Base-by-base conservation (phyloP, 2,888 invertebrate genomes). In the Calephelis perditalis region DNA sequence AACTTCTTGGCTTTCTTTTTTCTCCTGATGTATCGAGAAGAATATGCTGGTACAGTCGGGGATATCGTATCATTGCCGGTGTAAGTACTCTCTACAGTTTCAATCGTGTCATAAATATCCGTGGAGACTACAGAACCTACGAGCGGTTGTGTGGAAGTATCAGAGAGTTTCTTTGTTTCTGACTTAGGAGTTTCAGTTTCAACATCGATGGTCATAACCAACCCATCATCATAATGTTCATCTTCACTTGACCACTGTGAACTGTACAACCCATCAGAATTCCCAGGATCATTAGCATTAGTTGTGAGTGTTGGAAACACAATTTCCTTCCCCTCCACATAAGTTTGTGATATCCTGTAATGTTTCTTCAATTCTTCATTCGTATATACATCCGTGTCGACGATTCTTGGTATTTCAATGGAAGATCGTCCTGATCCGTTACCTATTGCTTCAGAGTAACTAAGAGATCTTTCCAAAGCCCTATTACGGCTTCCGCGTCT, bases 381-480 rank as follows among this genome's bases (percentile, higher is more conserved):
- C 0, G 76, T 73, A 63, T 90, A 90, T 0, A 90, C 89, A 8
- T 89, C 88, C 9, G 86, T 83, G 67, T 86, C 69, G 0, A 68
- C 78, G 0, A 90, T 83, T 43, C 75, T 77, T 11, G 87, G 86
- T 65, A 89, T 87, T 73, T 88, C 88, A 45, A 88, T 84, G 0
- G 87, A 88, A 0, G 85, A 83, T 69, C 83, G 72, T 0, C 77
- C 73, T 0, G 89, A 85, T 0, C 70, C 72, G 44, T 78, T 84
- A 2, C 86, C 86, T 2, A 90, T 89, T 0, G 90, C 90, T 74
- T 85, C 90, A 0, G 88, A 88, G 59, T 90, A 90, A 67, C 90
- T 90, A 0, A 81, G 65, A 0, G 90, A 90, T 67, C 90, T 71
- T 69, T 88, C 88, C n/a, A 90, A 66, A 0, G 78, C 75, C 58